Evolutionary conservation across 2,888 invertebrate species (phyloP).

Genomic region (Tenodera sinensis): DNA sequence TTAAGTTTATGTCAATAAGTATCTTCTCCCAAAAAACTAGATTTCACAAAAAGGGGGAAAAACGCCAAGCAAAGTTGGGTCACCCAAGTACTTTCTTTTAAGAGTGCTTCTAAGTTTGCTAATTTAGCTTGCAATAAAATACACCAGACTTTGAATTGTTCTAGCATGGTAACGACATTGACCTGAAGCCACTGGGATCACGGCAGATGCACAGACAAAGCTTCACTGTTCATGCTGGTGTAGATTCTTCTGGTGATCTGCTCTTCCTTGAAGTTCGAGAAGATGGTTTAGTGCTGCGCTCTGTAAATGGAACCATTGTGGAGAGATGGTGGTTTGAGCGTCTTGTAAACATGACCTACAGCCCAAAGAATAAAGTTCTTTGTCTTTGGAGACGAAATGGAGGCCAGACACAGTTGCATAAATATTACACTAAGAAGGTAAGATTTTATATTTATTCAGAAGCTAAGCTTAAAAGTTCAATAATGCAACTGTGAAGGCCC

Average conservation of each 20-base stretch:
- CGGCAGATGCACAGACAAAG: slow-evolving; percentile 93
- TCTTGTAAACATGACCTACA: slow-evolving; percentile 98
- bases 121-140: no score
- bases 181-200: slow-evolving; percentile 92
- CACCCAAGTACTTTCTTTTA: no score
- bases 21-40: no score
- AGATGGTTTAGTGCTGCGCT: slow-evolving; percentile 84
- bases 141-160: not conserved
- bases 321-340: slow-evolving; percentile 99
- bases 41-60: no score
- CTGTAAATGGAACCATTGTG: slow-evolving; percentile 79
- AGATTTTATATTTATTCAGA: slow-evolving; percentile 24
- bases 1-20: no score
- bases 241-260: slow-evolving; percentile 85
- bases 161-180: slow-evolving; percentile 90
- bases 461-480: not conserved
- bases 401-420: slow-evolving; percentile 91
- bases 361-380: slow-evolving; percentile 94
- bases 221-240: slow-evolving; percentile 95
- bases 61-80: no score
- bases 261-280: slow-evolving; percentile 93
- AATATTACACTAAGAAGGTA: slow-evolving; percentile 98
- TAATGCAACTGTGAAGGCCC: not conserved
- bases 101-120: no score
- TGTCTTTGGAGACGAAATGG: slow-evolving; percentile 96